phyloP scores from a whole-genome alignment of 2,888 invertebrate species.

The Anthrax anthrax region DNA sequence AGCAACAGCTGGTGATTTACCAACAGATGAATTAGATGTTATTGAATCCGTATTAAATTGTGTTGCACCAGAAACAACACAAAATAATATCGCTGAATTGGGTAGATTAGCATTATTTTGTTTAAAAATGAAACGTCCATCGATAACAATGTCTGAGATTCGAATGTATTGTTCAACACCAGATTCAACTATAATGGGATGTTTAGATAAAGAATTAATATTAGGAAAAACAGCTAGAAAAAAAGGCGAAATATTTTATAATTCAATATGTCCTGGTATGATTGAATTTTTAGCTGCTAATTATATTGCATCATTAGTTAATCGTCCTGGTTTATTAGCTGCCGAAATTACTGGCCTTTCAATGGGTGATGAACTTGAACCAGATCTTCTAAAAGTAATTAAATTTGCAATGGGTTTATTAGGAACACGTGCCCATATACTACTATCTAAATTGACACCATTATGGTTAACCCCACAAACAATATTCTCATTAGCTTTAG shows the following conservation, averaged over 20 bases:
- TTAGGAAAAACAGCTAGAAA: conserved; percentile 33
- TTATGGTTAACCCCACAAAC: conserved; percentile 39
- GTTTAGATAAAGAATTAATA: conserved; percentile 33
- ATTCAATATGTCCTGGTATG: conserved; percentile 38
- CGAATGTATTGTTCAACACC: conserved; percentile 33
- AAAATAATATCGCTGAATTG: conserved; percentile 35
- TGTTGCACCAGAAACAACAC: conserved; percentile 22
- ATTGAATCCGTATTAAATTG: conserved; percentile 30
- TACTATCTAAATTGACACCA: conserved; percentile 37
- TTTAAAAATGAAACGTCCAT: conserved; percentile 35
- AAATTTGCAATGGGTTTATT: conserved; percentile 38
- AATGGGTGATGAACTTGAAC: conserved; percentile 33
- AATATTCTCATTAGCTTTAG: conserved; percentile 38
- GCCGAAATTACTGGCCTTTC: conserved; percentile 33
- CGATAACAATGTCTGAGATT: conserved; percentile 38
- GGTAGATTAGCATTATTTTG: conserved; percentile 38
- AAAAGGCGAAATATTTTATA: conserved; percentile 32
- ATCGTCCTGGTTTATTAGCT: conserved; percentile 37
- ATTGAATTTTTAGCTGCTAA: conserved; percentile 41
- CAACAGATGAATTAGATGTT: conserved; percentile 26
- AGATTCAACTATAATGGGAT: conserved; percentile 34
- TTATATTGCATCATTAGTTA: conserved; percentile 39
- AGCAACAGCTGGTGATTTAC: conserved; percentile 31
- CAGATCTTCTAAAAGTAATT: conserved; percentile 32
- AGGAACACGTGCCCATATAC: conserved; percentile 37